Evolutionary conservation across 2,888 invertebrate species (phyloP), one percentile per base, ranked within the genome.

Genomic region (Monoplex corrugatus): DNA sequence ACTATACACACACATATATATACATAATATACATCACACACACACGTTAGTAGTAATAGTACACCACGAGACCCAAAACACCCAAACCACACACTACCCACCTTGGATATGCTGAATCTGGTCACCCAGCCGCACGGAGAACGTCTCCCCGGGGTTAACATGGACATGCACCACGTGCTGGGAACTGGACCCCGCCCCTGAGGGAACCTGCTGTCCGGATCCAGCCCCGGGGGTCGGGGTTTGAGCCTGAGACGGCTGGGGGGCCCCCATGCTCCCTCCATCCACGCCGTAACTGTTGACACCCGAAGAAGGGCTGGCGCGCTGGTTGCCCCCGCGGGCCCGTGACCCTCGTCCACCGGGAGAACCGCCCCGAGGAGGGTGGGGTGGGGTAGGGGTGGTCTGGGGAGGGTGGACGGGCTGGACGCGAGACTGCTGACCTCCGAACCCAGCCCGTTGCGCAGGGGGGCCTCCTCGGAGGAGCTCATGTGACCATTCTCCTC

Each of bases 41-140:
- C n/a, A n/a, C n/a, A n/a, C n/a, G n/a, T n/a, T n/a, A n/a, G n/a
- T n/a, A n/a, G n/a, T n/a, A n/a, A n/a, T n/a, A n/a, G n/a, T 0
- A 1, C 44, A 16, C 44, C n/a, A 72, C 10, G n/a, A 72, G 10
- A 16, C 72, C 1, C n/a, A 1, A 72, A 1, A 2, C 1, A 2
- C 2, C 1, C 32, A 10, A 13, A 57, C 57, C 2, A 57, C 57
- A n/a, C 2, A 57, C 2, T 32, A 96, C 97, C 97, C 96, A 98
- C 98, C 98, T 97, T 97, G 97, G 94, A 98, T 97, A 93, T 97
- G 97, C 96, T 98, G 98, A 93, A 97, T 96, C 95, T 97, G 97
- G 94, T 98, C 98, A 28, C 97, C 97, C 94, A 97, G 97, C 96
- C 97, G 97, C 94, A 98, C 97, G 92, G 97, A 97, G 95, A 98